These are phyloP conservation scores for Melanerpes formicivorus DNA, from an alignment of 2,113 vertebrate genomes.

Conservation along the genomic window DNA sequence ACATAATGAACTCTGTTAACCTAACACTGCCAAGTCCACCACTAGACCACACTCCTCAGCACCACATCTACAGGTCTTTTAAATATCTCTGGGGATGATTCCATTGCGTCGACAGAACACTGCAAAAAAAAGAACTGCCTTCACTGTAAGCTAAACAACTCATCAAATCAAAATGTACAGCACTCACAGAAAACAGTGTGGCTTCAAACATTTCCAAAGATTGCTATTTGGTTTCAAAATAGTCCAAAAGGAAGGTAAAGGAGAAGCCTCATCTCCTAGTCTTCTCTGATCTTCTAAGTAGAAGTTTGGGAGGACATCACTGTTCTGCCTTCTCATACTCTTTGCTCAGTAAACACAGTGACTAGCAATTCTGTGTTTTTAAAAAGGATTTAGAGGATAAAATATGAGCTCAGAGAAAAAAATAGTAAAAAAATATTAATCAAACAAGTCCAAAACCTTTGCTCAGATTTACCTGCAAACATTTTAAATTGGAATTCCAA, in stretches of 20 bases:
- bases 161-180: background rate
- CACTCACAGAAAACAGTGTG: background rate
- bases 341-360: background rate
- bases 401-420: background rate
- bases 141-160: background rate
- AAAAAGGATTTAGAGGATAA: background rate
- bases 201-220: background rate
- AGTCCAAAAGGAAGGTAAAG: background rate
- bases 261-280: background rate
- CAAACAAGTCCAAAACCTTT: background rate
- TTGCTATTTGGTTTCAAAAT: background rate
- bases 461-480: background rate
- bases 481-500: background rate
- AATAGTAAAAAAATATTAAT: background rate
- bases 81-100: background rate
- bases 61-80: background rate
- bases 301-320: background rate
- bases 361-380: background rate
- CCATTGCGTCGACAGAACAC: background rate
- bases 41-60: background rate
- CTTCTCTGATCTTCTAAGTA: background rate
- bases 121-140: background rate
- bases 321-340: background rate
- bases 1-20: background rate
- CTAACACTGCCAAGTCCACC: background rate